Conservation (phyloP, 2,888 invertebrate genomes). For the Portevinia maculata region DNA sequence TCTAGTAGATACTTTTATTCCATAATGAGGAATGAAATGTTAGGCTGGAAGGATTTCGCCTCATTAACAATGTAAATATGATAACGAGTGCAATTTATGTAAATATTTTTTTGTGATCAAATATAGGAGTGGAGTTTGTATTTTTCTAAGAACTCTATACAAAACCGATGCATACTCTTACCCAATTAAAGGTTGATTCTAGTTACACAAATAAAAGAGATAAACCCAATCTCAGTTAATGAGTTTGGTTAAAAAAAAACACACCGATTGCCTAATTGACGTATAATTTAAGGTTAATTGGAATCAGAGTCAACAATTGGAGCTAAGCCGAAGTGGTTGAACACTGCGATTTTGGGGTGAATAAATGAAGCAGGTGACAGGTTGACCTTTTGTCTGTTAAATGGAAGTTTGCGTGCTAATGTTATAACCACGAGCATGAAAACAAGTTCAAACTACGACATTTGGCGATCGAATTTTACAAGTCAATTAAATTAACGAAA, state of each 20-base stretch:
- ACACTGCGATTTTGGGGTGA: background rate
- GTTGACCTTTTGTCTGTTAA: background rate
- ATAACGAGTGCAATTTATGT: conserved; percentile 53
- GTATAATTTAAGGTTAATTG: conserved; percentile 37
- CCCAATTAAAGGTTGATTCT: conserved; percentile 59
- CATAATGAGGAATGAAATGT: background rate
- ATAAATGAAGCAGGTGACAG: background rate
- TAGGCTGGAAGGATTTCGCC: conserved; percentile 58
- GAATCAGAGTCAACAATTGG: conserved; percentile 36
- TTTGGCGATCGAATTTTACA: too few species aligned
- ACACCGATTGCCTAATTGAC: conserved; percentile 54
- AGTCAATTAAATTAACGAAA: too few species aligned
- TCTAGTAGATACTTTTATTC: conserved; percentile 7
- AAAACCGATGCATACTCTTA: conserved; percentile 34
- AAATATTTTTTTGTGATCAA: conserved; percentile 24
- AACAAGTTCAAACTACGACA: conserved; percentile 76
- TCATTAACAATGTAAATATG: conserved; percentile 72
- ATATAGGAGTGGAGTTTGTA: conserved; percentile 20
- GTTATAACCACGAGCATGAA: conserved; percentile 1
- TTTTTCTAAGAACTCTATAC: conserved; percentile 8
- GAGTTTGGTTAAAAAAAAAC: conserved; percentile 42
- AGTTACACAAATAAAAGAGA: background rate
- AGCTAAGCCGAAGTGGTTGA: background rate
- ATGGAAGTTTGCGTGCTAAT: conserved; percentile 3
- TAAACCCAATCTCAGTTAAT: conserved; percentile 30